Conservation (phyloP, 2,797 vertebrate genomes). For the Syndactyla subalaris region DNA sequence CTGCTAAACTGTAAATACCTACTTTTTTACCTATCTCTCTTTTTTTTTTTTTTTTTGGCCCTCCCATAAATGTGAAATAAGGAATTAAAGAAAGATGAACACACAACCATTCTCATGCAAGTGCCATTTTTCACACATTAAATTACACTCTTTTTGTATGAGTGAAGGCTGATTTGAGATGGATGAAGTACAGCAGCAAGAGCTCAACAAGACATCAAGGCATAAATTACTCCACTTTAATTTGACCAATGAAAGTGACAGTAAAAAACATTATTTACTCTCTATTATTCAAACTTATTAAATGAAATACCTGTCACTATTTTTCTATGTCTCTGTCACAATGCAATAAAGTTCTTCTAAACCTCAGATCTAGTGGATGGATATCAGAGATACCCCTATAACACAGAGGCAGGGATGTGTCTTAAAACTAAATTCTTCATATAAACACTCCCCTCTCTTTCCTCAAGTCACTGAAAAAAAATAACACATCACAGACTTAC, state of each 20-base stretch:
- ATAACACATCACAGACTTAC: background rate
- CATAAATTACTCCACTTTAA: background rate
- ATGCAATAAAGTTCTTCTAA: background rate
- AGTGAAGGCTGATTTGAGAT: background rate
- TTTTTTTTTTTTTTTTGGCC: background rate
- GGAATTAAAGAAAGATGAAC: background rate
- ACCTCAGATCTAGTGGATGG: fast-evolving
- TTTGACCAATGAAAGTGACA: background rate
- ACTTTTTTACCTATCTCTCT: too few species aligned
- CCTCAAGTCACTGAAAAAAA: background rate
- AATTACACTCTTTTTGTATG: background rate
- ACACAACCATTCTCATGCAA: background rate
- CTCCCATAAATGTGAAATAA: background rate
- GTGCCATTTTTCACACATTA: background rate
- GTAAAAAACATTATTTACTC: background rate
- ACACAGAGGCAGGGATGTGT: background rate
- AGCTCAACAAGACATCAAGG: background rate
- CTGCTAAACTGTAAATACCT: background rate
- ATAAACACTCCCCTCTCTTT: background rate
- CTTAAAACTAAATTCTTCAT: background rate
- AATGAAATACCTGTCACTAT: background rate
- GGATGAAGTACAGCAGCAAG: background rate
- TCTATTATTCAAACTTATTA: background rate
- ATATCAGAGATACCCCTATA: background rate
- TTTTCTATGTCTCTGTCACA: background rate